Percentiles rank a stretch among this genome's conserved stretches.
Conservation (phyloP, 2,888 invertebrate genomes). For the Agrochola lota region DNA sequence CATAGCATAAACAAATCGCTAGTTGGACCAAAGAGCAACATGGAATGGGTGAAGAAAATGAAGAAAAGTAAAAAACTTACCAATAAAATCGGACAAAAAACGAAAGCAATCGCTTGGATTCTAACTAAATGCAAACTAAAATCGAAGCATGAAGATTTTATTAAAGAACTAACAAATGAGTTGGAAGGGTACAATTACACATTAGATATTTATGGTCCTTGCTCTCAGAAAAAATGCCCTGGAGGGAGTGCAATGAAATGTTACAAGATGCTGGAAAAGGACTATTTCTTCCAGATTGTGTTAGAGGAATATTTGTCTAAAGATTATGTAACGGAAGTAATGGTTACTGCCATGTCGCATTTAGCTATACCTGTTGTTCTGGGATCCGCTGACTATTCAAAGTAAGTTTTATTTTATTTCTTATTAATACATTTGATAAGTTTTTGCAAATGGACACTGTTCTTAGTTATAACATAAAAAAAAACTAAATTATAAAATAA, state of each 20-base stretch:
- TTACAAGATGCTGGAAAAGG: conserved; percentile 77
- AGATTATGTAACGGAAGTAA: conserved; percentile 81
- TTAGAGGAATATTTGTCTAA: conserved; percentile 79
- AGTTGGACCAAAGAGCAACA: conserved; percentile 76
- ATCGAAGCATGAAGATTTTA: conserved; percentile 74
- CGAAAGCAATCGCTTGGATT: conserved; percentile 82
- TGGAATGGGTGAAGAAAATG: conserved; percentile 77
- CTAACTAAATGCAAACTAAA: conserved; percentile 78
- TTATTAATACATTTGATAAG: not conserved
- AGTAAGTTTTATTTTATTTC: conserved; percentile 69
- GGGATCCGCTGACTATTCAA: conserved; percentile 78
- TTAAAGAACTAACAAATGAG: conserved; percentile 76
- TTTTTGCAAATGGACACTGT: not conserved
- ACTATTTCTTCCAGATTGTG: conserved; percentile 82
- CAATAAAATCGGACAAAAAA: conserved; percentile 72
- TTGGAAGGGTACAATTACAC: conserved; percentile 78
- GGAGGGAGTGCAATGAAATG: conserved; percentile 73
- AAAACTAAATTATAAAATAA: too few relatives aligned
- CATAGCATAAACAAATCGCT: conserved; percentile 69
- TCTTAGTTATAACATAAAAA: too few relatives aligned
- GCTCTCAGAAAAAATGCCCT: conserved; percentile 78
- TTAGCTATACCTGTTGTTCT: conserved; percentile 81
- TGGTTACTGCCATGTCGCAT: conserved; percentile 77
- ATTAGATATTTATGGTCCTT: conserved; percentile 80
- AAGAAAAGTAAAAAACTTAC: conserved; percentile 66